Conservation (phyloP, 1,140 invertebrate genomes). For the Acromyrmex heyeri region DNA sequence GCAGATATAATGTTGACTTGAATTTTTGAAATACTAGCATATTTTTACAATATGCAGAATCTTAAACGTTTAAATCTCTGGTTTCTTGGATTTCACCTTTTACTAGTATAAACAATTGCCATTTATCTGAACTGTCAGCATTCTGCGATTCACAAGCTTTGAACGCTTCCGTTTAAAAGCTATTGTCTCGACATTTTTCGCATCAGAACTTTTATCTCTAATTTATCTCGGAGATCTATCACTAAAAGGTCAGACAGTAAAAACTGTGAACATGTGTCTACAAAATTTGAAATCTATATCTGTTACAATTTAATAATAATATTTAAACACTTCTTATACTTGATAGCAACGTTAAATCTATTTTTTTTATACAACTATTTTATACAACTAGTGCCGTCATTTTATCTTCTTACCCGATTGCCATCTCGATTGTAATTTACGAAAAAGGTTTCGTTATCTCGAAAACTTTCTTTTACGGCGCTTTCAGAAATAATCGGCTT, state of each 20-base stretch:
- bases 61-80: constrained; percentile 1
- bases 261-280: background rate
- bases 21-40: background rate
- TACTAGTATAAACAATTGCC: constrained; percentile 7
- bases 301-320: background rate
- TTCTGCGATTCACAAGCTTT: constrained; percentile 8
- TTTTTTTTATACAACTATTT: background rate
- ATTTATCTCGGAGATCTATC: background rate
- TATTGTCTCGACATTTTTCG: background rate
- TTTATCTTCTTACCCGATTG: background rate
- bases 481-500: constrained; percentile 36
- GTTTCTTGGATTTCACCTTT: background rate
- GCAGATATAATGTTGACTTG: background rate
- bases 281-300: background rate
- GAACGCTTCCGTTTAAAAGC: constrained; percentile 9
- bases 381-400: background rate
- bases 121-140: constrained; percentile 26
- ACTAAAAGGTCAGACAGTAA: background rate
- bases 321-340: background rate
- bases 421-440: background rate
- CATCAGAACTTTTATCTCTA: background rate
- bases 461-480: constrained; percentile 12
- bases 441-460: background rate
- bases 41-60: constrained; percentile 11
- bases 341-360: background rate